Evolutionary conservation across 2,797 vertebrate species (phyloP).

Genomic region (Brachyalestes nurse): DNA sequence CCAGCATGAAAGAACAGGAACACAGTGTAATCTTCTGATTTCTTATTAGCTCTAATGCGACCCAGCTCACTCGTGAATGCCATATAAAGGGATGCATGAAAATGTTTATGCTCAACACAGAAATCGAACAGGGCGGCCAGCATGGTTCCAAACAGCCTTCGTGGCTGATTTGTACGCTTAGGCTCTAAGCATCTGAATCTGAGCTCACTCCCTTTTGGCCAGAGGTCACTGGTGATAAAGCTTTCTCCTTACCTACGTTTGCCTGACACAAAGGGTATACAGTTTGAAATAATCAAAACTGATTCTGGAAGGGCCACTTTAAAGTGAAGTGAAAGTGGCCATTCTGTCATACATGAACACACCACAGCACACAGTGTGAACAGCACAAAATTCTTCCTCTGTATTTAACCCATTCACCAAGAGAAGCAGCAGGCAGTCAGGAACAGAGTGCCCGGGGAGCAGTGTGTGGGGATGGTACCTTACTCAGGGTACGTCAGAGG

Average conservation of each 20-base stretch:
- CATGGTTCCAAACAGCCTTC: neutral
- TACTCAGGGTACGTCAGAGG: no score
- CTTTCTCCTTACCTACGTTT: slow-evolving; percentile 3
- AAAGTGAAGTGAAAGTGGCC: no score
- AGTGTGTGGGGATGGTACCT: no score
- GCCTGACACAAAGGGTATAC: neutral
- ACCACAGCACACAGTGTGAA: no score
- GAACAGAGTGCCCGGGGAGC: no score
- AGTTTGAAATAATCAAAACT: neutral
- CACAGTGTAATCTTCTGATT: slow-evolving; percentile 39
- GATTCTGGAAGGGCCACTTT: neutral
- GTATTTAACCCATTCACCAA: no score
- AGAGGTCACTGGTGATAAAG: neutral
- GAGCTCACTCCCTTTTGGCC: neutral
- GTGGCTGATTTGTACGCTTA: slow-evolving; percentile 15
- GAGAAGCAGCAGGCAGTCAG: no score
- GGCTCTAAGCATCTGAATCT: neutral
- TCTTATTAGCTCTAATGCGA: slow-evolving; percentile 34
- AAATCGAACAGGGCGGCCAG: neutral
- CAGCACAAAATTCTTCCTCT: no score
- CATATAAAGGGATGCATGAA: slow-evolving; percentile 12
- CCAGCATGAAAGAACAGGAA: slow-evolving; percentile 25
- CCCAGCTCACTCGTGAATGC: slow-evolving; percentile 21
- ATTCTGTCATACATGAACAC: no score
- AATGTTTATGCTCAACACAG: neutral